These are phyloP conservation scores for Parasteatoda tepidariorum DNA, from an alignment of 1,140 invertebrate genomes.

Conservation along the genomic window DNA sequence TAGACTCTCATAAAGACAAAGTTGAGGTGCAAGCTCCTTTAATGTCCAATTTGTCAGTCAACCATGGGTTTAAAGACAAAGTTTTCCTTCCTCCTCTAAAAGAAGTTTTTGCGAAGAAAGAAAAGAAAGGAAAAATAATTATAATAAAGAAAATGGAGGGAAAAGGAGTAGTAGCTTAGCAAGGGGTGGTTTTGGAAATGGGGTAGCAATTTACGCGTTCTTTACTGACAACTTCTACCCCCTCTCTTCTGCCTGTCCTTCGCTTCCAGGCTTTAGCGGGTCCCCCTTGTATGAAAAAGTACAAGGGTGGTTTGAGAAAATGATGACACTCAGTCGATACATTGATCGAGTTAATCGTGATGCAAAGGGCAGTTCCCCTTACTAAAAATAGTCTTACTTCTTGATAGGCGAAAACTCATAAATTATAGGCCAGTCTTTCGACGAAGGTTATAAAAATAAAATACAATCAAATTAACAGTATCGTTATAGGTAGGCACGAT, in stretches of 20 bases:
- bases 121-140: constrained; percentile 52
- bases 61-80: constrained; percentile 61
- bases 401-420: too few relatives aligned
- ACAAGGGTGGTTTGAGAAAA: constrained; percentile 59
- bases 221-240: constrained; percentile 45
- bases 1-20: constrained; percentile 55
- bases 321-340: constrained; percentile 59
- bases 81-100: constrained; percentile 44
- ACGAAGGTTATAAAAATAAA: too few relatives aligned
- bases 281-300: constrained; percentile 53
- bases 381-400: neutral
- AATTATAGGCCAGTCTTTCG: too few relatives aligned
- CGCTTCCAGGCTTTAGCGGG: constrained; percentile 55
- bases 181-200: constrained; percentile 41
- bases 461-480: too few relatives aligned
- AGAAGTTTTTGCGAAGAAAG: constrained; percentile 45
- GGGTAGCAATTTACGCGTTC: constrained; percentile 60
- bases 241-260: constrained; percentile 1
- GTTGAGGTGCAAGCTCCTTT: constrained; percentile 53
- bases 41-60: constrained; percentile 61
- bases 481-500: too few relatives aligned
- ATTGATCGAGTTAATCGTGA: constrained; percentile 60
- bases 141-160: constrained; percentile 56
- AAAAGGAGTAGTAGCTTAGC: constrained; percentile 27
- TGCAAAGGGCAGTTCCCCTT: neutral